Base-by-base conservation (phyloP, 2,113 vertebrate genomes). In the Tyrannus savana region DNA sequence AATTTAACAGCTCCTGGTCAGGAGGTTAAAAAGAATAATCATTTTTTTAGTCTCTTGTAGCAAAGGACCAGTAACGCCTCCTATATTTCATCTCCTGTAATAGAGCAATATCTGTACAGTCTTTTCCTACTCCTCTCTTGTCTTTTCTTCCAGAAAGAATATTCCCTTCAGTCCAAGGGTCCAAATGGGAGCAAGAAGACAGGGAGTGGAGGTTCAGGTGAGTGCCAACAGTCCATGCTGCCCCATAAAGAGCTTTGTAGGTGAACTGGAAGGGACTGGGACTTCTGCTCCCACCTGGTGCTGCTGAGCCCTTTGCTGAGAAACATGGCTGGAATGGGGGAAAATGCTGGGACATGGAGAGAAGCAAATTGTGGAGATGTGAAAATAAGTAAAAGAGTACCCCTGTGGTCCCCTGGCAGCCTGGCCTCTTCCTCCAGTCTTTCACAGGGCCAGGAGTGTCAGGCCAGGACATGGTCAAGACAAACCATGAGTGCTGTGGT, bases 131-230 rank as follows among this genome's bases (percentile, higher is more conserved):
- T 68, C 86, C 50, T 86, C 25, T 75, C 44, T 96, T 75, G 46
- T 95, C 93, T 78, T 97, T 96, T 84, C 86, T 93, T 94, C 53
- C 97, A 99, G 98, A 98, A 98, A 97, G 98, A 97, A 95, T 98
- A 98, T 82, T 98, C 97, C 77, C 93, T 98, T 30, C 96, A 97
- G 93, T 86, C 95, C 86, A 95, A 97, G 76, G 94, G 96, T 91
- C 95, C 73, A 1, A 94, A 81, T 82, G 97, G 97, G 96, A 98
- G 97, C 5, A 84, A 96, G 93, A 98, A 98, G 71, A 96, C 97
- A 35, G 46, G 75, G 68, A 88, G 87, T 62, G 76, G 97, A 25
- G 74, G 97, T 73, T 83, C 96, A n/a, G 98, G 98, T 99, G 95
- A 98, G 98, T 97, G 28, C 44, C 46, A 42, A 33, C 46, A 69